phyloP scores from a whole-genome alignment of 2,797 vertebrate genomes.

The Phrynocephalus guinanensis region DNA sequence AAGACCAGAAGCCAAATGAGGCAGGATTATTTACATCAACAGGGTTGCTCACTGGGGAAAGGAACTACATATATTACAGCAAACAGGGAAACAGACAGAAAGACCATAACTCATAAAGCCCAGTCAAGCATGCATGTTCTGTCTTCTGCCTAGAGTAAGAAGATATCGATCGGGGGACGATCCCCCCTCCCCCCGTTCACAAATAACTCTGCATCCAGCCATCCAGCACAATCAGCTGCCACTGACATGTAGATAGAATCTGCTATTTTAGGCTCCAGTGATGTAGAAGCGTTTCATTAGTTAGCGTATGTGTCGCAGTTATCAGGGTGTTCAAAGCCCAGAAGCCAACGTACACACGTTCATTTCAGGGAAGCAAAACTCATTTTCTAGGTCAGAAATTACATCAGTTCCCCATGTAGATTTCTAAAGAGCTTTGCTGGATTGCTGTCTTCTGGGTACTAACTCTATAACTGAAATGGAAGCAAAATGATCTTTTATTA shows the following conservation, averaged over 20 bases:
- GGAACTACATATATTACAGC: not conserved
- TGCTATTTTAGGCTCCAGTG: not conserved
- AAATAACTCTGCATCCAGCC: not conserved
- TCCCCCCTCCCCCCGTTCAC: not conserved
- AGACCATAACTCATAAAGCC: not conserved
- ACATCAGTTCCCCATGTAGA: conserved; percentile 1
- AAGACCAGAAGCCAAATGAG: not conserved
- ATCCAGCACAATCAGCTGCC: not conserved
- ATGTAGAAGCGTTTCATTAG: not conserved
- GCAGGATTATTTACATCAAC: not conserved
- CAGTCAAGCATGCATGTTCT: not conserved
- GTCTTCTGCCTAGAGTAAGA: not conserved
- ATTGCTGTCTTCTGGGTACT: conserved; percentile 11
- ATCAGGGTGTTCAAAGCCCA: not conserved
- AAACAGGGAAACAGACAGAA: no score
- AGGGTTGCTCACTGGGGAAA: not conserved
- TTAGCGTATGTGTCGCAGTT: not conserved
- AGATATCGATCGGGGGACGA: not conserved
- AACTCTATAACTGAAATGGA: conserved; percentile 20
- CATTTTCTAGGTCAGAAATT: conserved; percentile 28
- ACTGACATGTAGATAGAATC: not conserved
- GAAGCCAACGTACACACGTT: not conserved
- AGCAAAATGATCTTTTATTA: conserved; percentile 29
- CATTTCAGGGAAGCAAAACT: conserved; percentile 7
- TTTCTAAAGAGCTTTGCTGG: conserved; percentile 5